These are phyloP conservation scores for Trinorchestia longiramus DNA, from an alignment of 1,140 invertebrate genomes.

Conservation along the genomic window DNA sequence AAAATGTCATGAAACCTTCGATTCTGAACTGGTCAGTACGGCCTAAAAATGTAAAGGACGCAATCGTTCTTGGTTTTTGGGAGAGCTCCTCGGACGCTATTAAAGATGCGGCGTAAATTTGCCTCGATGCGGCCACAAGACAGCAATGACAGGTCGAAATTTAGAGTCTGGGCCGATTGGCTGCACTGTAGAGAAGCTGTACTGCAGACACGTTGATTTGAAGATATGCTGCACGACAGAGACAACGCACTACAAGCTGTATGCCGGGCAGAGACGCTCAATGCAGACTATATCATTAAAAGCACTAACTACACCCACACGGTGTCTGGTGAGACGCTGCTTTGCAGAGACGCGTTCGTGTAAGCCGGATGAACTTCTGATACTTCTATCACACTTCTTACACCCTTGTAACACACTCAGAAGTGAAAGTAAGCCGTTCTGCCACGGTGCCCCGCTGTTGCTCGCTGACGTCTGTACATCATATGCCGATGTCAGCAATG, in stretches of 20 bases:
- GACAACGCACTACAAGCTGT: neutral
- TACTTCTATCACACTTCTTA: neutral
- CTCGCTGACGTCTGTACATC: too few relatives aligned
- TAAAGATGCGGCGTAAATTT: constrained; percentile 26
- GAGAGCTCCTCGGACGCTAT: neutral
- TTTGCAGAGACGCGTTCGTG: neutral
- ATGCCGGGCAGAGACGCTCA: neutral
- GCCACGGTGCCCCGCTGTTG: too few relatives aligned
- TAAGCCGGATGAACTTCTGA: neutral
- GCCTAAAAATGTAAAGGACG: too few relatives aligned
- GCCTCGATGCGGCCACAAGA: neutral
- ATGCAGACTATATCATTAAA: too few relatives aligned
- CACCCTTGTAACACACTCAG: neutral
- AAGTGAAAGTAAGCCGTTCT: neutral
- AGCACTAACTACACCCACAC: too few relatives aligned
- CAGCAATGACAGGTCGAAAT: neutral
- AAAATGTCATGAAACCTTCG: too few relatives aligned
- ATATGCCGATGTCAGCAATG: too few relatives aligned
- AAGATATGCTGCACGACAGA: neutral
- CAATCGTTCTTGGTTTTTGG: neutral
- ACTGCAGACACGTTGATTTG: too few relatives aligned
- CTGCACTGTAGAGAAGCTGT: neutral
- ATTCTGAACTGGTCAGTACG: too few relatives aligned
- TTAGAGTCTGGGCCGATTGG: neutral
- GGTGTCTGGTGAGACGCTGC: too few relatives aligned